These are phyloP conservation scores for Leucoraja ocellata DNA, from an alignment of 2,797 vertebrate genomes.

Conservation along the genomic window DNA sequence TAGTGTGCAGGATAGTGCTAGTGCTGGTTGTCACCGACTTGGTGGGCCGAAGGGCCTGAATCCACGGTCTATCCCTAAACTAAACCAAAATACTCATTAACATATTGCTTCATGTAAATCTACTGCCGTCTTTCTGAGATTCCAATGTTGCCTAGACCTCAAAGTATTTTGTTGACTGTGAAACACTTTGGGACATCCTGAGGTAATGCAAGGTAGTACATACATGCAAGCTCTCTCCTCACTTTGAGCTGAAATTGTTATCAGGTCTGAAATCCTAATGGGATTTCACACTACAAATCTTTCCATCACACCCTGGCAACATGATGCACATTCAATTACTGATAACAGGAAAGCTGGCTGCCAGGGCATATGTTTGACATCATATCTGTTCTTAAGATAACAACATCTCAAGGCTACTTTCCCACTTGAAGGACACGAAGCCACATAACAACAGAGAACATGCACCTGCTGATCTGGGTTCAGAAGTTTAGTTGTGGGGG, in stretches of 20 bases:
- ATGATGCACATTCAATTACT: not conserved
- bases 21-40: too few relatives aligned
- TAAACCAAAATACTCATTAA: not conserved
- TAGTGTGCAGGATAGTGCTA: too few relatives aligned
- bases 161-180: not conserved
- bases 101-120: not conserved
- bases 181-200: not conserved
- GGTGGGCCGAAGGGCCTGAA: too few relatives aligned
- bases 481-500: too few relatives aligned
- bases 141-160: not conserved
- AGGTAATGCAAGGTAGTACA: not conserved
- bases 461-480: not conserved
- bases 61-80: too few relatives aligned
- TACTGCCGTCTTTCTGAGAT: not conserved
- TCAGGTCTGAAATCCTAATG: not conserved
- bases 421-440: not conserved
- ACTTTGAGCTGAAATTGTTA: not conserved
- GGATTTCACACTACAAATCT: not conserved
- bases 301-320: not conserved
- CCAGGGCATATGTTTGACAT: not conserved
- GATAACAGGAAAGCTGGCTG: not conserved
- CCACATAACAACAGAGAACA: not conserved
- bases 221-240: not conserved
- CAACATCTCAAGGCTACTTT: not conserved
- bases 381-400: not conserved